phyloP scores from a whole-genome alignment of 30 jellyfish, hydroid and myxozoan genomes.

The Haliclystus octoradiatus region DNA sequence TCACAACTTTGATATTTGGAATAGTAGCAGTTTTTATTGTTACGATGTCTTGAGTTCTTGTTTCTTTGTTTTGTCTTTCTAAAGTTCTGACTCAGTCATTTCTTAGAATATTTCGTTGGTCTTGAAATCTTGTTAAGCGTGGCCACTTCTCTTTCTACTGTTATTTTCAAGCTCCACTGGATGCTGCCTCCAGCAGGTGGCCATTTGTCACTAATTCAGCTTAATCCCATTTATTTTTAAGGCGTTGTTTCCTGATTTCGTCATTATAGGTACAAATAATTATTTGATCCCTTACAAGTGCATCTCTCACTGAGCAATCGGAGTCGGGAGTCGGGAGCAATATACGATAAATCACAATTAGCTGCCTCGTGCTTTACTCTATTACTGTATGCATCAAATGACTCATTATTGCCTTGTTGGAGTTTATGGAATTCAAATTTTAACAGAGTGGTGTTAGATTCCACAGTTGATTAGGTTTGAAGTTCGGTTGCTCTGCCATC shows the following conservation, averaged over 20 bases:
- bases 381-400: background rate
- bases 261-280: background rate
- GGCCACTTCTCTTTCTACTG: background rate
- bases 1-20: background rate
- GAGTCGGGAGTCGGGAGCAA: too few species aligned
- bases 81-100: background rate
- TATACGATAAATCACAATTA: background rate
- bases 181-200: background rate
- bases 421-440: background rate
- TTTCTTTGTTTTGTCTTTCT: background rate
- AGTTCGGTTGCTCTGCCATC: background rate
- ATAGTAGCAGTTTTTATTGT: background rate
- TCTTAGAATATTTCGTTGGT: background rate
- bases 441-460: background rate
- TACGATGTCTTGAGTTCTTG: background rate
- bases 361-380: constrained; percentile 3
- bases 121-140: background rate
- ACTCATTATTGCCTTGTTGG: background rate
- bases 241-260: background rate
- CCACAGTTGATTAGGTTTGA: background rate
- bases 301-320: constrained; percentile 1
- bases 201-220: background rate
- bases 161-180: background rate
- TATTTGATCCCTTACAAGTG: background rate
- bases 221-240: background rate